Conservation (phyloP, 2,888 invertebrate species). For the Nephrocerus scutellatus region DNA sequence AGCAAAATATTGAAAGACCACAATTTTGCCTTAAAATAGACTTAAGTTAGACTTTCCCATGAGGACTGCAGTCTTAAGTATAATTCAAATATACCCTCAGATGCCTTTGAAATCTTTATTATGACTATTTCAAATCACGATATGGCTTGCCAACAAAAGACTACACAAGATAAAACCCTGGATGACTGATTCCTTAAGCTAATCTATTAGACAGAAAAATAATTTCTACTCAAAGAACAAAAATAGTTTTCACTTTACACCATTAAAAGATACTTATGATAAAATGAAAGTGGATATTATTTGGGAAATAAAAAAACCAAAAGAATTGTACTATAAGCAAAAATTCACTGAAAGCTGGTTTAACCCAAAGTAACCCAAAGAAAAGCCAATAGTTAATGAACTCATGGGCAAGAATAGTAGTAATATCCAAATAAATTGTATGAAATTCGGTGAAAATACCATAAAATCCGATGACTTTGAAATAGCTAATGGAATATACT, state of each 20-base stretch:
- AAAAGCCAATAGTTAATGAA: background rate
- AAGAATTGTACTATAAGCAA: background rate
- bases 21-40: background rate
- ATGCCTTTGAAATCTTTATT: no score
- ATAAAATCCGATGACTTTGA: no score
- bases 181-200: background rate
- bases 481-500: no score
- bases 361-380: conserved; percentile 1
- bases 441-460: no score
- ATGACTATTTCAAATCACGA: background rate
- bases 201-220: background rate
- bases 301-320: background rate
- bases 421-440: no score
- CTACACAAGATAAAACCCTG: background rate
- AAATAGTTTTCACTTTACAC: background rate
- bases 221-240: conserved; percentile 1
- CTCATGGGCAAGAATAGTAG: background rate
- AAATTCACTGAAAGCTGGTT: background rate
- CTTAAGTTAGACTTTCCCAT: background rate
- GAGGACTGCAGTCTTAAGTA: background rate
- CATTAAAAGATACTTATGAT: background rate
- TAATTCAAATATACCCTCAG: background rate
- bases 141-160: background rate
- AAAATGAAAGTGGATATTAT: background rate
- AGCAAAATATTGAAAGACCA: no score